phyloP scores from a whole-genome alignment of 2,797 vertebrate genomes.

The Alectoris magna region DNA sequence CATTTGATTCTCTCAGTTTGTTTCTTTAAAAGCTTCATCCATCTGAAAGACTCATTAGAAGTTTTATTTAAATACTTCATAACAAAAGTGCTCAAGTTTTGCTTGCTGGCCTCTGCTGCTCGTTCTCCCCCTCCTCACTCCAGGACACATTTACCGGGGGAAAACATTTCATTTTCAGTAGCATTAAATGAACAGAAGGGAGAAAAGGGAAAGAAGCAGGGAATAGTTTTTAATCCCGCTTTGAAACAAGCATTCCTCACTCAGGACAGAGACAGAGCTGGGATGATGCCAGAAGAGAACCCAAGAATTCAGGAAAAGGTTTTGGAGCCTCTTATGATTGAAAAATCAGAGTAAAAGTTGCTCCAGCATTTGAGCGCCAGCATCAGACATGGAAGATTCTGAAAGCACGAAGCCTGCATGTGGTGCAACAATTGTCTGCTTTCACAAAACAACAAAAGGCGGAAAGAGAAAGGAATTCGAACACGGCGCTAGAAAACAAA shows the following conservation, averaged over 20 bases:
- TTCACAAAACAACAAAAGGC: not conserved
- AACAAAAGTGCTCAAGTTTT: slow-evolving; percentile 9
- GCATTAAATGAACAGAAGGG: not conserved
- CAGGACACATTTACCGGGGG: not conserved
- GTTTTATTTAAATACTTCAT: slow-evolving; percentile 34
- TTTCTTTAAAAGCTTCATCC: slow-evolving; percentile 46
- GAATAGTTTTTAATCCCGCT: not conserved
- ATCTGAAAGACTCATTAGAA: slow-evolving; percentile 46
- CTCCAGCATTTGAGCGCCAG: slow-evolving; percentile 17
- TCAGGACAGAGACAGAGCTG: not conserved
- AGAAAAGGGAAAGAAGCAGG: not conserved
- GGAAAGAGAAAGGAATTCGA: not conserved
- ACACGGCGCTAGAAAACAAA: not conserved
- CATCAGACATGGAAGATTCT: not conserved
- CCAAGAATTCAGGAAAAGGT: slow-evolving; percentile 51
- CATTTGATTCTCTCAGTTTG: slow-evolving; percentile 11
- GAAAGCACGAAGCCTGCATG: not conserved
- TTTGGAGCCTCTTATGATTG: slow-evolving; percentile 44
- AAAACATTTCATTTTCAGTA: not conserved
- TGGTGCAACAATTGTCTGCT: not conserved
- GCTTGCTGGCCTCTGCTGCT: not conserved
- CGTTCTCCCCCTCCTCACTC: not conserved
- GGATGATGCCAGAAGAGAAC: slow-evolving; percentile 24
- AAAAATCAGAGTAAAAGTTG: slow-evolving; percentile 64
- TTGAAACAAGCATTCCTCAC: not conserved